Base-by-base conservation (phyloP, 2,797 vertebrate species). In the Sebastes nivosus region DNA sequence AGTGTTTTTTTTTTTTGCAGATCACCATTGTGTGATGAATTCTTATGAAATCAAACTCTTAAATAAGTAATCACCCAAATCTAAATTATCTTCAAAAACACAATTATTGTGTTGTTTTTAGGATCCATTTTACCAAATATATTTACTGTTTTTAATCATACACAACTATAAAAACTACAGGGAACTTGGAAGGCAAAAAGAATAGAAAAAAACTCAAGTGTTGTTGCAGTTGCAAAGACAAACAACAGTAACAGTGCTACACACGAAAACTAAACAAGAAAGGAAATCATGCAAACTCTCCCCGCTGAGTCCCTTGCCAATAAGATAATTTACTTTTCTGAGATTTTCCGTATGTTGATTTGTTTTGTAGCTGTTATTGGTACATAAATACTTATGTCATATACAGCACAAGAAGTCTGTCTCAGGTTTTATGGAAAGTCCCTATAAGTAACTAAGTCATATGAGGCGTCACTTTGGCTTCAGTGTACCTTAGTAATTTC, bases 21-120 rank as follows among this genome's bases (percentile, higher is more conserved):
- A 55, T 77, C 27, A 24, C 27, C 22, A 8, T 4, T 75, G 18
- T 81, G 61, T 70, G 55, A 42, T 67, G 24, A 61, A 54, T 68
- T 72, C 58, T 42, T 71, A 30, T 60, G 9, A 72, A 64, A 25
- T 72, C 18, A 24, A 75, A 72, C 18, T 50, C 14, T 57, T 65
- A 46, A 42, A 50, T 46, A 32, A 77, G 59, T 67, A 57, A 82
- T 76, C 30, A 34, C n/a, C 13, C 30, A 11, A 54, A 72, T 64
- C 6, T 42, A 25, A 67, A 52, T 52, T 4, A n/a, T 38, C 12
- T 24, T 9, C 32, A 3, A 58, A 58, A 83, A 73, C 67, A 67
- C 1, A 61, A 42, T 70, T 29, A 60, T 60, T 22, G 11, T 72
- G 1, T 25, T 29, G 14, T 36, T 65, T 12, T 54, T 59, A 25